Conservation (phyloP, 2,113 vertebrate species). For the Dipodomys merriami region DNA sequence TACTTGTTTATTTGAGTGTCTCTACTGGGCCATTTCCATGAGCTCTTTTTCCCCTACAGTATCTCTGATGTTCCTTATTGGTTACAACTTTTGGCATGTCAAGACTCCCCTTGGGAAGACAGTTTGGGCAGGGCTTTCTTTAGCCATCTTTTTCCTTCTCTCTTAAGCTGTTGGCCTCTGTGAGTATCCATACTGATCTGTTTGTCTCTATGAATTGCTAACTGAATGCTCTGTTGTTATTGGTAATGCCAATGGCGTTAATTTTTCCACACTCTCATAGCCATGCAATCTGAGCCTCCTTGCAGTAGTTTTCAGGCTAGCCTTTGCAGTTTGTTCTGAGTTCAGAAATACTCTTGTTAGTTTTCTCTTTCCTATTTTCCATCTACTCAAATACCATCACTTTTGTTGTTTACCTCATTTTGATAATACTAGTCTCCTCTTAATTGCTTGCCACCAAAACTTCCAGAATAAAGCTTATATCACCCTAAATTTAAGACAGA, state of each 20-base stretch:
- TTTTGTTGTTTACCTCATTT: neutral
- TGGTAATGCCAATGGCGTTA: neutral
- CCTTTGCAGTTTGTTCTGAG: conserved; percentile 8
- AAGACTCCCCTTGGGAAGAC: neutral
- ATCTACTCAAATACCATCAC: neutral
- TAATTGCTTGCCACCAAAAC: neutral
- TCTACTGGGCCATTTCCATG: neutral
- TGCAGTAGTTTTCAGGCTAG: neutral
- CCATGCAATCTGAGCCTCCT: neutral
- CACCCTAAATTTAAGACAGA: neutral
- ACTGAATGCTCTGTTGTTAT: neutral
- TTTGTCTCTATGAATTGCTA: neutral
- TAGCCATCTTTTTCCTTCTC: neutral
- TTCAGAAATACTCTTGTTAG: neutral
- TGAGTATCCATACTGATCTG: neutral
- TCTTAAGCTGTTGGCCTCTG: neutral
- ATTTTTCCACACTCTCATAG: neutral
- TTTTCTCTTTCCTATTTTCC: neutral
- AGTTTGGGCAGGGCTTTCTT: neutral
- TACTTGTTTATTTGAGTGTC: neutral
- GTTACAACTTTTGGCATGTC: neutral
- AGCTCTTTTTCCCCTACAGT: neutral
- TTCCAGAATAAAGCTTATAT: neutral
- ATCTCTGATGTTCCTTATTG: neutral
- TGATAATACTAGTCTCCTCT: neutral